A percentile compares a stretch with the other conserved stretches of the same genome.
Conservation (phyloP, 2,113 vertebrate species). For the Strix uralensis region DNA sequence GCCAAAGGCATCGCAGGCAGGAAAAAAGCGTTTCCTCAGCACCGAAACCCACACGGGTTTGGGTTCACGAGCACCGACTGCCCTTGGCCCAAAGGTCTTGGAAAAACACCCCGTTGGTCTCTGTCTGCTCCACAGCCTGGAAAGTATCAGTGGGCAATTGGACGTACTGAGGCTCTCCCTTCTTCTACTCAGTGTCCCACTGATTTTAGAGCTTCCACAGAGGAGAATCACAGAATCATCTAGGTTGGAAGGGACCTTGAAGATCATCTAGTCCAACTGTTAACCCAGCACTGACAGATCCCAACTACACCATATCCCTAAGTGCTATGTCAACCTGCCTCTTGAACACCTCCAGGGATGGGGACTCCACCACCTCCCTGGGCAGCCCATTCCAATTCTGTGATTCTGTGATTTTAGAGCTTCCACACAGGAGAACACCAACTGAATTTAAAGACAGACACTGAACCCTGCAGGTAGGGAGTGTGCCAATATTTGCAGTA, state of each 20-base stretch:
- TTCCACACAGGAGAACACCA: neutral
- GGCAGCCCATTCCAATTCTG: no score
- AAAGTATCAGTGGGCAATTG: neutral
- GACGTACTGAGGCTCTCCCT: no score
- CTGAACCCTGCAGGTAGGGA: neutral
- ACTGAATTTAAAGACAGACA: fast-evolving
- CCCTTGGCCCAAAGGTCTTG: neutral
- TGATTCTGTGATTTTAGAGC: neutral
- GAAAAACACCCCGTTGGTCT: neutral
- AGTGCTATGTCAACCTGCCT: no score
- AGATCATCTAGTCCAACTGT: no score
- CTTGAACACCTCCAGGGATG: no score
- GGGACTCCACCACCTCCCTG: no score
- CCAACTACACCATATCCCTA: no score
- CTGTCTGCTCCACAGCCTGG: no score
- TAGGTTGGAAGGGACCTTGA: no score
- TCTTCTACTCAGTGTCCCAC: neutral
- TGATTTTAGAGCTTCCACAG: neutral
- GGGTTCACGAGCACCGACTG: neutral
- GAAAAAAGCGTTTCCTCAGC: neutral
- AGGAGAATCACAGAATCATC: no score
- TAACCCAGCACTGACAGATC: no score
- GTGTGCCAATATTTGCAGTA: fast-evolving
- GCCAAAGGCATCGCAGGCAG: neutral
- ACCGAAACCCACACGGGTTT: neutral